phyloP scores from a whole-genome alignment of 2,797 vertebrate species.

The Lacerta bilineata region DNA sequence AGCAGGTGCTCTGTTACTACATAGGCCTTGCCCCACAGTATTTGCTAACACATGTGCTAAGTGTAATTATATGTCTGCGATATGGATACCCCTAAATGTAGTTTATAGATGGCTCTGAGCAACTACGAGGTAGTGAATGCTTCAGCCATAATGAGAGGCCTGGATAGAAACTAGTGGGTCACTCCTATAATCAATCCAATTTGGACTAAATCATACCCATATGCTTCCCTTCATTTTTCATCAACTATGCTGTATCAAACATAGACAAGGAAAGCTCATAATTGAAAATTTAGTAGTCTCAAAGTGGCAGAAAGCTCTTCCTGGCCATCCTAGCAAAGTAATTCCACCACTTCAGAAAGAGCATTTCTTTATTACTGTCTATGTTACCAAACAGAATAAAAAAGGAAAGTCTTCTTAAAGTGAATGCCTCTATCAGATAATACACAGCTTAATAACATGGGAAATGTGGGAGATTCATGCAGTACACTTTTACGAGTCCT shows the following conservation, averaged over 20 bases:
- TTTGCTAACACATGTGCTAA: neutral
- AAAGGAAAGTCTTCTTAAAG: neutral
- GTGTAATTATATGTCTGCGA: neutral
- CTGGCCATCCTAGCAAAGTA: neutral
- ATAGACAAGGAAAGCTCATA: neutral
- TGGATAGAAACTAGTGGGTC: neutral
- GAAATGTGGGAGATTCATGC: neutral
- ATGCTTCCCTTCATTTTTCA: slow-evolving; percentile 2
- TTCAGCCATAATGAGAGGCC: neutral
- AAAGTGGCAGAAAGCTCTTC: neutral
- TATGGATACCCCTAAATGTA: neutral
- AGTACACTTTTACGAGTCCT: neutral
- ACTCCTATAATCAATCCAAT: neutral
- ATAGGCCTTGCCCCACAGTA: neutral
- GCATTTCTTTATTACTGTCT: neutral
- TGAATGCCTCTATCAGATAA: neutral
- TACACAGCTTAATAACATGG: neutral
- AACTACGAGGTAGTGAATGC: neutral
- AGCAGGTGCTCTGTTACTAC: neutral
- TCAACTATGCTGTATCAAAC: neutral
- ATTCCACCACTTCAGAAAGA: neutral
- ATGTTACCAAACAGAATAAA: slow-evolving; percentile 20
- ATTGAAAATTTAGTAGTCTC: slow-evolving; percentile 19
- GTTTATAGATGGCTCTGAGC: neutral
- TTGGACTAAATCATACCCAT: neutral